Base-by-base conservation (phyloP, 2,113 vertebrate species). In the Urocitellus parryii region DNA sequence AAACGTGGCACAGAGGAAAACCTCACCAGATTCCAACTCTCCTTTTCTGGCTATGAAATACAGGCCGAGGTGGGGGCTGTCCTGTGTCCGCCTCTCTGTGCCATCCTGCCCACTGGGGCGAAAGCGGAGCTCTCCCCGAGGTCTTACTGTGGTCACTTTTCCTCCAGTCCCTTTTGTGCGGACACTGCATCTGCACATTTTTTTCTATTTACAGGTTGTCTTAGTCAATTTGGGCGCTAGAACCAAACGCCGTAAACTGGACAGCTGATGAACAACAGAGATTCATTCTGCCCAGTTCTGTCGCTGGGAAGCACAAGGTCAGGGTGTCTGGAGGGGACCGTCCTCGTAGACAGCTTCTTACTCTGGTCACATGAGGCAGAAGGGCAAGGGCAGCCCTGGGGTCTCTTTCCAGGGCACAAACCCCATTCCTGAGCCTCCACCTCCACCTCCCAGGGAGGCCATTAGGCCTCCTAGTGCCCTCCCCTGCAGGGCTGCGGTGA, bases 361-460 rank as follows among this genome's bases (percentile, higher is more conserved):
- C 17, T 83, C n/a, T n/a, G 27, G 8, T 61, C 12, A 48, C 65
- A 58, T 2, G 2, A 20, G 56, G 14, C 34, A 58, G 27, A 20
- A 67, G 4, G 16, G 2, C 22, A 7, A 18, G 11, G n/a, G 42
- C 8, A 8, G 22, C 34, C 17, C 34, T 29, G 4, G 6, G 1
- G 7, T 78, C 80, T 77, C 63, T 58, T 13, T 51, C 11, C 48
- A 51, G 2, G 48, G 48, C 12, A 51, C 12, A 12, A 51, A 51
- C 2, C 6, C 13, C 51, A 67, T 16, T 42, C 7, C 9, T 39
- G 63, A 51, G 24, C 3, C 53, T 53, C 14, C 53, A 17, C 53
- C 48, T 51, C 48, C 48, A 51, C 48, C 48, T 10, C 48, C 11
- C 48, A 0, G 48, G 48, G 48, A 13, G 48, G 48, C 48, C 48